These are phyloP conservation scores for Propithecus deckenii DNA, from an alignment of 2,797 vertebrate species.

Conservation along the genomic window DNA sequence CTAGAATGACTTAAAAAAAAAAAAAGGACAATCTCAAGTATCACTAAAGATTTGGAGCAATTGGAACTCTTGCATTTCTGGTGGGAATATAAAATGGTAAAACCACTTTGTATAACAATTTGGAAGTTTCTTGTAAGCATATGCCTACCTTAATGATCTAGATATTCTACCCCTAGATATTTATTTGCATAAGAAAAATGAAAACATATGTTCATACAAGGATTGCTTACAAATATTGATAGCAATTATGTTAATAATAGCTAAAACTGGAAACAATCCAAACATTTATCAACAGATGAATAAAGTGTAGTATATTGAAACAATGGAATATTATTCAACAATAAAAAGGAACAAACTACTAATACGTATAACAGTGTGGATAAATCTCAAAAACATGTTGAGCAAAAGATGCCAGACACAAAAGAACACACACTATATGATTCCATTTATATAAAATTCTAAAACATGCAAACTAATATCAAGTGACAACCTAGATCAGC, in stretches of 20 bases:
- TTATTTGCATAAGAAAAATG: not conserved
- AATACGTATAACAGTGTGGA: not conserved
- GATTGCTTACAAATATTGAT: not conserved
- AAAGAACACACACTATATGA: not conserved
- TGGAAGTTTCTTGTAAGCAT: conserved; percentile 27
- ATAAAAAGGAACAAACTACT: not conserved
- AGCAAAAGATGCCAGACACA: not conserved
- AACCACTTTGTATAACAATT: conserved; percentile 1
- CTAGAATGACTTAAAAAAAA: not conserved
- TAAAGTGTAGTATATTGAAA: not conserved
- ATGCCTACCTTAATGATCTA: not conserved
- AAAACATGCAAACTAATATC: not conserved
- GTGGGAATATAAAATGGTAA: not conserved
- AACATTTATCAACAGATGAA: not conserved
- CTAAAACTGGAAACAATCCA: not conserved
- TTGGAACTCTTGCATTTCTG: not conserved
- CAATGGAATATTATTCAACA: not conserved
- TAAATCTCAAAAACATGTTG: not conserved
- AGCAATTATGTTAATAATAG: conserved; percentile 4
- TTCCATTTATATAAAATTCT: not conserved
- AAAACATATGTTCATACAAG: not conserved
- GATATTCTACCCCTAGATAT: not conserved
- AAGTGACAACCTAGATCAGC: not conserved
- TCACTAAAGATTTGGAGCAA: not conserved
- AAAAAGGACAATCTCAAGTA: not conserved